phyloP scores from a whole-genome alignment of 2,888 invertebrate species.

The Julus scanicus region DNA sequence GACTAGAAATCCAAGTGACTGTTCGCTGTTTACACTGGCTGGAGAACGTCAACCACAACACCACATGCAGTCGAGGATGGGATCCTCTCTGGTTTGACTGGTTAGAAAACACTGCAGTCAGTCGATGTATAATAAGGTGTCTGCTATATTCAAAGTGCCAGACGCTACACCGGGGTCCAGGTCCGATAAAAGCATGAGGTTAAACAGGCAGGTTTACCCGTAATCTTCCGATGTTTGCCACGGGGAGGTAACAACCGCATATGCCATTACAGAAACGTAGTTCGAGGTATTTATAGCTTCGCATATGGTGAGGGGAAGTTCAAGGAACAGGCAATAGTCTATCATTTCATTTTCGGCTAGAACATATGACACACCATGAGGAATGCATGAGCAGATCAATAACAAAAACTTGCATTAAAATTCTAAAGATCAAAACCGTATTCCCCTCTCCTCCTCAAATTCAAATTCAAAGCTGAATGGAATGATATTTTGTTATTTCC shows the following conservation, averaged over 20 bases:
- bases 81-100: neutral
- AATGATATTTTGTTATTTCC: neutral
- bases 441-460: neutral
- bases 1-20: neutral
- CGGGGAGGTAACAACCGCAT: neutral
- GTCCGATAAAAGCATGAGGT: neutral
- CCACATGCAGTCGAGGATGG: too few species aligned
- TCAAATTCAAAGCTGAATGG: neutral
- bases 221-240: neutral
- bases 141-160: neutral
- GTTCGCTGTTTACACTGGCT: neutral
- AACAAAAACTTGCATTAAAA: slow-evolving; percentile 1
- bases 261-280: neutral
- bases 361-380: neutral
- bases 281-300: neutral
- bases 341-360: neutral
- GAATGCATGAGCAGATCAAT: neutral
- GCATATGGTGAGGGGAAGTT: slow-evolving; percentile 26
- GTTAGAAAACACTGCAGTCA: neutral
- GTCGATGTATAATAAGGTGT: neutral
- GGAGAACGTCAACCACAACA: neutral
- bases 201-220: slow-evolving; percentile 9
- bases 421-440: neutral
- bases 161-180: neutral
- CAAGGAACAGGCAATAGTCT: slow-evolving; percentile 8